phyloP scores from a whole-genome alignment of 2,888 invertebrate genomes.

The Frankliniella fusca region DNA sequence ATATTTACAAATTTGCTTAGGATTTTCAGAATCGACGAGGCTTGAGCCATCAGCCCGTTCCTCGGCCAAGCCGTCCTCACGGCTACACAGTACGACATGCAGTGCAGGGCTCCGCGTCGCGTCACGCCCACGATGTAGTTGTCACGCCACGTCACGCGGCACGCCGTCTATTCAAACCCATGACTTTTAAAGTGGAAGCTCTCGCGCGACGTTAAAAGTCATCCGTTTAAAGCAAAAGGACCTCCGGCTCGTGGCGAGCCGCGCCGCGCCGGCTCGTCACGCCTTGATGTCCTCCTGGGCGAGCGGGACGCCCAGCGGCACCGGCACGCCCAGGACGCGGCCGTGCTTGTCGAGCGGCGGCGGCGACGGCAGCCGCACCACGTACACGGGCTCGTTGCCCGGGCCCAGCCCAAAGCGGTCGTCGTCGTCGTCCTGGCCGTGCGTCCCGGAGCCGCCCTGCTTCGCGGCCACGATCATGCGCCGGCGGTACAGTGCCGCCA shows the following conservation, averaged over 20 bases:
- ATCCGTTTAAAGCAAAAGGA: too few relatives aligned
- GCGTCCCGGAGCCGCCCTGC: background rate
- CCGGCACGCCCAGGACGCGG: background rate
- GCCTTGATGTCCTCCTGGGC: slow-evolving; percentile 13
- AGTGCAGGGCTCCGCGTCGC: too few relatives aligned
- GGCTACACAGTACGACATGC: too few relatives aligned
- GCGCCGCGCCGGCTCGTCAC: background rate
- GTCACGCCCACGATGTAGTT: too few relatives aligned
- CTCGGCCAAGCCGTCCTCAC: too few relatives aligned
- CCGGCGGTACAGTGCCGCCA: slow-evolving; percentile 66
- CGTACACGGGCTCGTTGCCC: slow-evolving; percentile 17
- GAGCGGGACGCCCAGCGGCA: background rate
- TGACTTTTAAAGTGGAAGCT: too few relatives aligned
- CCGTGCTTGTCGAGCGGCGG: slow-evolving; percentile 9
- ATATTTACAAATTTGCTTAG: too few relatives aligned
- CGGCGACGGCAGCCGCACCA: slow-evolving; percentile 17
- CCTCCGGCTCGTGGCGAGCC: background rate
- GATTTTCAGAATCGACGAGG: too few relatives aligned
- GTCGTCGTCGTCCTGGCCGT: background rate
- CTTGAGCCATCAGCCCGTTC: too few relatives aligned
- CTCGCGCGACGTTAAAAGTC: too few relatives aligned
- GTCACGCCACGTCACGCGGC: too few relatives aligned
- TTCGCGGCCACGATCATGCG: background rate
- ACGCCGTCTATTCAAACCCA: too few relatives aligned
- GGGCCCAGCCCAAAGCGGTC: background rate